phyloP scores from a whole-genome alignment of 2,888 invertebrate genomes.

The Tanypteryx hageni region DNA sequence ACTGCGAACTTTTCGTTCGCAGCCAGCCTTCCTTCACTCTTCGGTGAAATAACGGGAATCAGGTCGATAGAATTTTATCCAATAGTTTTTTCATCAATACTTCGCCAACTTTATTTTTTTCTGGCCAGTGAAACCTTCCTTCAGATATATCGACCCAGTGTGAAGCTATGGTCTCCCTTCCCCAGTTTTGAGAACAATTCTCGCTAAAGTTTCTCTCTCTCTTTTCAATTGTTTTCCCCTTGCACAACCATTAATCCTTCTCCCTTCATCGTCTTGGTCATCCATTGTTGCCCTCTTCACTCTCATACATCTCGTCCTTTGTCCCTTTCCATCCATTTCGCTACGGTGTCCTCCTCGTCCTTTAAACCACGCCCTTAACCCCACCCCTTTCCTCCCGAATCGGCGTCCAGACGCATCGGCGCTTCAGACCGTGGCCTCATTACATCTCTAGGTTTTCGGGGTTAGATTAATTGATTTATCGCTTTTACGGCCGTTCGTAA shows the following conservation, averaged over 20 bases:
- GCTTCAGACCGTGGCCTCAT: not conserved
- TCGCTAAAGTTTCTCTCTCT: not conserved
- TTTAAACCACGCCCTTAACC: not conserved
- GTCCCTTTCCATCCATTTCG: not conserved
- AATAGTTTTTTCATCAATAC: too few species aligned
- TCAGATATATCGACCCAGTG: not conserved
- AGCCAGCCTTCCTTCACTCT: too few species aligned
- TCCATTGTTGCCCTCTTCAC: not conserved
- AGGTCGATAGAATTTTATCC: too few species aligned
- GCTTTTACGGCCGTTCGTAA: not conserved
- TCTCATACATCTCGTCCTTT: not conserved
- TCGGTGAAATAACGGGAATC: too few species aligned
- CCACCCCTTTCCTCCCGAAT: not conserved
- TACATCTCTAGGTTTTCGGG: not conserved
- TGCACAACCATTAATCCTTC: not conserved
- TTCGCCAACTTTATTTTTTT: too few species aligned
- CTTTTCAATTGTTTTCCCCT: not conserved
- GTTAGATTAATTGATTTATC: slow-evolving; percentile 17
- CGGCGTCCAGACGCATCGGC: not conserved
- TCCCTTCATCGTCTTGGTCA: too few species aligned
- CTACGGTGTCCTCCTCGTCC: not conserved
- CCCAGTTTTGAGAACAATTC: not conserved
- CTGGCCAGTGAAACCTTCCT: not conserved
- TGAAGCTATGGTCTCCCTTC: not conserved
- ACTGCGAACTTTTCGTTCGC: too few species aligned